Percentiles rank a stretch among this genome's conserved stretches.
Evolutionary conservation across 2,888 invertebrate species (phyloP).

Genomic region (Smittia aterrima): DNA sequence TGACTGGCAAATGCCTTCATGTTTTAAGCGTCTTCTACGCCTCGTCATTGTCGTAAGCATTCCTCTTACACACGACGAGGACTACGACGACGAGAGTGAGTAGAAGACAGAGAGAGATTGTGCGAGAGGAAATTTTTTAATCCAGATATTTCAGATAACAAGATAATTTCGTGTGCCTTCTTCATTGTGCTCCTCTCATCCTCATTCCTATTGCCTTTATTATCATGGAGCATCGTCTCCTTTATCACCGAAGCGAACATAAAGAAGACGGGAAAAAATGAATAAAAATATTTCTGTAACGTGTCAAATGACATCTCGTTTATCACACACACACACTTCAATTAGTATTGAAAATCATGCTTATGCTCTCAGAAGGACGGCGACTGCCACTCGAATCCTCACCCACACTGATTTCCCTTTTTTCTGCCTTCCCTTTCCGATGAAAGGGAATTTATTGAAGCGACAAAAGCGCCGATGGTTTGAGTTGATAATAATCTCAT

Average conservation of each 20-base stretch:
- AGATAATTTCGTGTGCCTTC: constrained; percentile 37
- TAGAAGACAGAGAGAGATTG: too few species aligned
- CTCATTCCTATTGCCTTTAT: neutral
- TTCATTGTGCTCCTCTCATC: constrained; percentile 1
- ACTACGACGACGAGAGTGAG: neutral
- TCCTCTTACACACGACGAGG: neutral
- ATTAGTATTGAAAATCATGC: constrained; percentile 23
- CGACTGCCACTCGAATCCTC: neutral
- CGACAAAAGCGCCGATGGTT: neutral
- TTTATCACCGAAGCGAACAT: neutral
- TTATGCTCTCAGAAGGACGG: neutral
- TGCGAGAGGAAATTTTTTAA: constrained; percentile 28
- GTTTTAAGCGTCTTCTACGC: constrained; percentile 35
- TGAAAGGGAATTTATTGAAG: neutral
- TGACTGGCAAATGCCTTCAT: constrained; percentile 41
- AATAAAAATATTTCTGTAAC: constrained; percentile 22
- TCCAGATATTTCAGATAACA: constrained; percentile 39
- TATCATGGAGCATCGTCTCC: constrained; percentile 22
- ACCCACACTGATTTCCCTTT: neutral
- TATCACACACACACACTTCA: constrained; percentile 36
- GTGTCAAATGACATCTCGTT: constrained; percentile 38
- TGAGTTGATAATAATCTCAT: constrained; percentile 39
- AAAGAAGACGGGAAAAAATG: constrained; percentile 13
- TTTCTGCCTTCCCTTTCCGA: neutral
- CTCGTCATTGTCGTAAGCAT: constrained; percentile 21